Base-by-base conservation (phyloP, 2,113 vertebrate species). In the Strix uralensis region DNA sequence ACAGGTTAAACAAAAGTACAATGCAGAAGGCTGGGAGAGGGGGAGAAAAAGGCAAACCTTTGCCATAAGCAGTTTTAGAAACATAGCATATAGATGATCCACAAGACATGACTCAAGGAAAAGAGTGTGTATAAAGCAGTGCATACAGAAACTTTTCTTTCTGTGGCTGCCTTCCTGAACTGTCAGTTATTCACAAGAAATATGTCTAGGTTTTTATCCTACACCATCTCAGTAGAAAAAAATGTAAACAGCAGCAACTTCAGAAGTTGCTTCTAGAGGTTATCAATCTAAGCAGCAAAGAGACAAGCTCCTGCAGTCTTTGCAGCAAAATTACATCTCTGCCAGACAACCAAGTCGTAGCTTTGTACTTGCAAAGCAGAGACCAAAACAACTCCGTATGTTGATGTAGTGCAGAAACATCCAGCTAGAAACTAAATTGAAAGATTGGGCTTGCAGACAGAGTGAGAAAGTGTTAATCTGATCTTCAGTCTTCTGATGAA, bases 171-270 rank as follows among this genome's bases (percentile, higher is more conserved):
- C 51, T 83, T 65, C 26, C 63, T 86, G 54, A 91, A 71, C 62
- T 67, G 59, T 36, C 78, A 77, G 54, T 83, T 90, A 78, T 36
- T 73, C 42, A n/a, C 59, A 96, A 95, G 69, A 97, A 92, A 92
- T 69, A 91, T 18, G 58, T n/a, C 62, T 65, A 73, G 59, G n/a
- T 92, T 90, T 94, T 94, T 72, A 93, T 89, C 52, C 75, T 81
- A 88, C 67, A 92, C 73, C 38, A 95, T 81, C 80, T 90, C 90
- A 91, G 86, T 11, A 72, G 93, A 25, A 89, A 96, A 94, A 95
- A 92, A 94, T 51, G 88, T 95, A 92, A 97, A 93, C 93, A 92
- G 75, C 65, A 90, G 86, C 82, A 93, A 79, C 82, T 93, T 93
- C 85, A 91, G 73, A 94, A 95, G 69, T 46, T 81, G 44, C 46